Base-by-base conservation (phyloP, 2,113 vertebrate genomes). In the Cervus canadensis region DNA sequence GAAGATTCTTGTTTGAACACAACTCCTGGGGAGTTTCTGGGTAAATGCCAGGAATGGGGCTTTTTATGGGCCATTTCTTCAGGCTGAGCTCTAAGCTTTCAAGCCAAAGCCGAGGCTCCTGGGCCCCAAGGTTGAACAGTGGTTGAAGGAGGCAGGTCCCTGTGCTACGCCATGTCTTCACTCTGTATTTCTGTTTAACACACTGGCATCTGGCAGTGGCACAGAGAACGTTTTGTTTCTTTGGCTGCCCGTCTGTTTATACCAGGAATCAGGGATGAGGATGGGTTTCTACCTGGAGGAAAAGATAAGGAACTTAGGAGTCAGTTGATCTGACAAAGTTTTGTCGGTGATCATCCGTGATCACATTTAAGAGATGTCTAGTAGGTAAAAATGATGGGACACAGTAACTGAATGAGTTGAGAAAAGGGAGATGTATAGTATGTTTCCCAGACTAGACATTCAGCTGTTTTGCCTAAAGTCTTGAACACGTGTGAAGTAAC, bases 131-230 rank as follows among this genome's bases (percentile, higher is more conserved):
- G 16, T 7, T 85, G 45, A 48, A 43, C 43, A 84, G 12, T 33
- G 87, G 36, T 7, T 45, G 48, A 33, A 25, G 19, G 87, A 94
- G 21, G 74, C 25, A 30, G 21, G 6, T 23, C 40, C 57, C 2
- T 11, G 2, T 7, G 8, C 33, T 21, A 3, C 1, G 19, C 1
- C 3, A 14, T 15, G 26, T 9, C 26, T 60, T 48, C 4, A 0
- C 19, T 30, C 36, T 71, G 0, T 11, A 5, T 21, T 57, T 26
- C 74, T 67, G 3, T 9, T 59, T 2, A 45, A 23, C 30, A 13
- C 28, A 6, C 19, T 4, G 4, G 17, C 54, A 15, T 43, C 17
- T 56, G 45, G 21, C 19, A 17, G 11, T 21, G n/a, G 19, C 28
- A 52, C 54, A 45, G 83, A 92, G 57, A 26, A 60, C 1, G 11